Conservation (phyloP, 2,888 invertebrate species). For the Tethea ocularis region DNA sequence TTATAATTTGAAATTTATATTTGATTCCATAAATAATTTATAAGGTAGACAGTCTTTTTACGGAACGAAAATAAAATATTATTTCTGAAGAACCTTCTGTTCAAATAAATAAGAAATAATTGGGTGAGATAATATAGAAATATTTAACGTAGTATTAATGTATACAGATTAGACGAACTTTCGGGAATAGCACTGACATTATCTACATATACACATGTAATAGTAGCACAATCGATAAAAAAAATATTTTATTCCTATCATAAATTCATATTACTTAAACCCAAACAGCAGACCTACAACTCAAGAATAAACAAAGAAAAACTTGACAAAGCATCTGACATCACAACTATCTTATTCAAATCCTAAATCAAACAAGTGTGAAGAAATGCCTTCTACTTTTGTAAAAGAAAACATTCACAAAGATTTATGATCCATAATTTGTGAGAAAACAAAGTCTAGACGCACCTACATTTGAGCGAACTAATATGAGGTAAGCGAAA, state of each 20-base stretch:
- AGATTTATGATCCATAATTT: slow-evolving; percentile 25
- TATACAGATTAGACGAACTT: no score
- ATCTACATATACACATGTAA: no score
- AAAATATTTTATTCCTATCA: not conserved
- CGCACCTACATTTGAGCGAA: slow-evolving; percentile 36
- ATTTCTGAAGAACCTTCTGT: slow-evolving; percentile 11
- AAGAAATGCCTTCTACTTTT: slow-evolving; percentile 10
- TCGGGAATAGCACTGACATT: not conserved
- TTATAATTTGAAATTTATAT: slow-evolving; percentile 44
- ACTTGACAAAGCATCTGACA: not conserved
- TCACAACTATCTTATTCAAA: slow-evolving; percentile 18
- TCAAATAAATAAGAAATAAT: not conserved
- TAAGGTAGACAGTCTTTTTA: slow-evolving; percentile 26
- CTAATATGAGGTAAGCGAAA: slow-evolving; percentile 48
- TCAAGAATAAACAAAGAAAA: not conserved
- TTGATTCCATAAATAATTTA: slow-evolving; percentile 50
- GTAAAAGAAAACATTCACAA: slow-evolving; percentile 27
- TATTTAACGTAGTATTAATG: not conserved
- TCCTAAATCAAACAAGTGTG: slow-evolving; percentile 16
- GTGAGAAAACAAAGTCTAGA: slow-evolving; percentile 42
- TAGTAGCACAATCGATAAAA: not conserved
- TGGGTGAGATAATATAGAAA: not conserved
- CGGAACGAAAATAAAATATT: slow-evolving; percentile 18
- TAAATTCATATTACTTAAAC: not conserved
- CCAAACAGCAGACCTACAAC: not conserved